Conservation (phyloP, 2,113 vertebrate species). For the Oenanthe oenanthe region DNA sequence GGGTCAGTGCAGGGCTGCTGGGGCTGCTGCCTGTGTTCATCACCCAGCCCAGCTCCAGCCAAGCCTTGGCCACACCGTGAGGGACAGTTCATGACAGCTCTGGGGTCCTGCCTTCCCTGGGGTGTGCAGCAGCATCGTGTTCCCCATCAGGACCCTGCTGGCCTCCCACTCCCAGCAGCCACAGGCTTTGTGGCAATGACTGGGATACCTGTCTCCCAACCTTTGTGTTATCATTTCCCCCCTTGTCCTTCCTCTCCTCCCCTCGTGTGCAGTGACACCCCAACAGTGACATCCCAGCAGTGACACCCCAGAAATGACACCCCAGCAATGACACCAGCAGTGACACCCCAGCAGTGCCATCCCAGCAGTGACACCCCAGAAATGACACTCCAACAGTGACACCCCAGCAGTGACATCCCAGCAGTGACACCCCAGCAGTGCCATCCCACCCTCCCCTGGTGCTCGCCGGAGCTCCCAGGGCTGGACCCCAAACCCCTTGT, state of each 20-base stretch:
- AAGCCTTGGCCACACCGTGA: fast-evolving
- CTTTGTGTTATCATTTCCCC: too few relatives aligned
- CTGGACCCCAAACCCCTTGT: background rate
- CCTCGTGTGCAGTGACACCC: fast-evolving
- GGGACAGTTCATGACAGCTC: background rate
- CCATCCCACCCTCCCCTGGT: background rate
- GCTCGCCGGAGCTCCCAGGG: background rate
- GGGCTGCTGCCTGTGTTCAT: background rate
- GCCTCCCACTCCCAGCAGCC: background rate
- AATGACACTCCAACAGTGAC: background rate
- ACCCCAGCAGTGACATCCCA: background rate
- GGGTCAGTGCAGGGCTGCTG: background rate
- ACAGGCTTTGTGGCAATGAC: fast-evolving
- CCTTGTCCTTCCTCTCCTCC: fast-evolving
- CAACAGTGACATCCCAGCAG: background rate
- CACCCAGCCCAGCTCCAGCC: background rate
- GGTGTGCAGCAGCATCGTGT: background rate
- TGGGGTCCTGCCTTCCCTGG: background rate
- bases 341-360: background rate
- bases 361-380: background rate
- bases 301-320: background rate
- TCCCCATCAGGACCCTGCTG: background rate
- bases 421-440: background rate
- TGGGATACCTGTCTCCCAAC: too few relatives aligned
- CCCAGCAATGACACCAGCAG: background rate